Conservation (phyloP, 2,888 invertebrate species). For the Spilosoma lubricipeda region DNA sequence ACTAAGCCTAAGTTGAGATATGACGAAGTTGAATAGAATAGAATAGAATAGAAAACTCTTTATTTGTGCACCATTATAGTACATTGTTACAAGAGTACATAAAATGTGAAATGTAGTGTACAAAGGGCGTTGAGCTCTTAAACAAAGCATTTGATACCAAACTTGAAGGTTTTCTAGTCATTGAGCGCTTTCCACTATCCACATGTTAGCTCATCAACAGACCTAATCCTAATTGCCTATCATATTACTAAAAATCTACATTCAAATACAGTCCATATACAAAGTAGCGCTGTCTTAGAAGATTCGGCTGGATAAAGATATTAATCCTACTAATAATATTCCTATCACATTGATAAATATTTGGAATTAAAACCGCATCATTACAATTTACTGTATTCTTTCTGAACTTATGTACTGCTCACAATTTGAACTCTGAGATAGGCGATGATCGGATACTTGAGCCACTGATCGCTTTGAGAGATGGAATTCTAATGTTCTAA, state of each 20-base stretch:
- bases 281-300: neutral
- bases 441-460: conserved; percentile 61
- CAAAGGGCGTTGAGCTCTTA: neutral
- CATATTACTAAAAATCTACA: too few relatives aligned
- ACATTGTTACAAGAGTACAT: too few relatives aligned
- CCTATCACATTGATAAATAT: neutral
- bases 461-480: conserved; percentile 58
- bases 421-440: conserved; percentile 25
- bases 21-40: too few relatives aligned
- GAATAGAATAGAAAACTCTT: too few relatives aligned
- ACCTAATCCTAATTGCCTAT: neutral
- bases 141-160: neutral
- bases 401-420: neutral
- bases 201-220: neutral
- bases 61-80: too few relatives aligned
- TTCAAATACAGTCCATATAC: neutral
- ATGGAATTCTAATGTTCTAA: conserved; percentile 47
- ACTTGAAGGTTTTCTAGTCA: neutral
- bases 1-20: too few relatives aligned
- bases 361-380: neutral
- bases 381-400: conserved; percentile 6
- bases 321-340: neutral
- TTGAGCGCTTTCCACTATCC: neutral
- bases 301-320: neutral
- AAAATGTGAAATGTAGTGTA: too few relatives aligned